phyloP scores from a whole-genome alignment of 2,797 vertebrate genomes.

The Dallia pectoralis region DNA sequence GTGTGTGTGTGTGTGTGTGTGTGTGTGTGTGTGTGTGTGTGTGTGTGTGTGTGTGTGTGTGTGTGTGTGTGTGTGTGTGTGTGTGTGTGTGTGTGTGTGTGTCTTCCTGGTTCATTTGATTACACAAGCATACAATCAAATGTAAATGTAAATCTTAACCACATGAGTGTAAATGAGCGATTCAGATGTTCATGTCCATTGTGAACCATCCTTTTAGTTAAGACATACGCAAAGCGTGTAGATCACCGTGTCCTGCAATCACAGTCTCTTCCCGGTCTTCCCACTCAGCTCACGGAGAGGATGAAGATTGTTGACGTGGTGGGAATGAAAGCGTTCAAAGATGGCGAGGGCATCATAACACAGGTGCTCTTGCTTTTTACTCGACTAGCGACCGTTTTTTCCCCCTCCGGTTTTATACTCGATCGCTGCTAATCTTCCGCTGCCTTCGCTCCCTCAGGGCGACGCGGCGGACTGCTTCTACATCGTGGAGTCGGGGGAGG shows the following conservation, averaged over 20 bases:
- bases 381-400: too few species aligned
- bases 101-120: background rate
- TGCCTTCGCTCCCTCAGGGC: conserved; percentile 70
- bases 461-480: conserved; percentile 92
- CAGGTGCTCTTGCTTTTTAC: conserved; percentile 55
- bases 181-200: background rate
- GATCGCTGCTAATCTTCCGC: background rate
- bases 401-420: background rate
- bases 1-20: too few species aligned
- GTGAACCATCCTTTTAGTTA: background rate
- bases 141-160: too few species aligned
- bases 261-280: background rate
- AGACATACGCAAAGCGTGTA: background rate
- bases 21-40: conserved; percentile 29
- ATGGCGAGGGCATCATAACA: conserved; percentile 83
- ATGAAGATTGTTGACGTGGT: conserved; percentile 96
- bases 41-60: background rate
- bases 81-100: too few species aligned
- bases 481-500: conserved; percentile 92
- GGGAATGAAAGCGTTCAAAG: conserved; percentile 81
- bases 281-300: conserved; percentile 81
- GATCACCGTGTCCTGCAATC: background rate
- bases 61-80: background rate
- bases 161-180: background rate
- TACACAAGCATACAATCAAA: background rate